Base-by-base conservation (phyloP, 1,140 invertebrate genomes). In the Camponotus floridanus region DNA sequence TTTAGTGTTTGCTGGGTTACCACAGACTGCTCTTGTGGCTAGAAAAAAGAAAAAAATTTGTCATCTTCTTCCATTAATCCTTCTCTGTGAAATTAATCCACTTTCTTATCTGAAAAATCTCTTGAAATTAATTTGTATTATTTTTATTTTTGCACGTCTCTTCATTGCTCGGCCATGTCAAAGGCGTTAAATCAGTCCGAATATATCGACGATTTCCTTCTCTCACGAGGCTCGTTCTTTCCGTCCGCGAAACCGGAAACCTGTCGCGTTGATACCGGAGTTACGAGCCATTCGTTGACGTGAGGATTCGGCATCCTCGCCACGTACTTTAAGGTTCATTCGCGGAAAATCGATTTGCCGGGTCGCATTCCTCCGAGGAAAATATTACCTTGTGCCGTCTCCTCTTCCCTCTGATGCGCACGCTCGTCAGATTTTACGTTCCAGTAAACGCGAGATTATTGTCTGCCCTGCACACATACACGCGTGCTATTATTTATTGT, bases 341-440 rank as follows among this genome's bases (percentile, higher is more conserved):
- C 79, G 79, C 68, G 68, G 51, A 83, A 83, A 83, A 83, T 83
- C 79, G 79, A 83, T 83, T 74, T 83, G 67, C 55, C 67, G 21
- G 26, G 51, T 57, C 68, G 55, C 79, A 83, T 83, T 83, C 79
- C 68, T 73, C 18, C 55, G 79, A 83, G 55, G 68, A 83, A 83
- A 83, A 83, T 83, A 83, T 86, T 76, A 71, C 85, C 55, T 76
- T 80, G 76, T 65, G 59, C 45, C 68, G 57, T 48, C 45, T 87
- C 80, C 39, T 76, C 73, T 73, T 57, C n/a, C 51, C 83, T 45
- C 59, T 59, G 39, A n/a, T 76, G 51, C 62, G 70, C 84, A 86
- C 64, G 33, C 74, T 80, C 80, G 59, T 71, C 48, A 80, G 64
- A 64, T 74, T 91, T 89, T 78, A 84, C 78, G 76, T 87, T 89